Base-by-base conservation (phyloP, 2,888 invertebrate species). In the Temnothorax unifasciatus region DNA sequence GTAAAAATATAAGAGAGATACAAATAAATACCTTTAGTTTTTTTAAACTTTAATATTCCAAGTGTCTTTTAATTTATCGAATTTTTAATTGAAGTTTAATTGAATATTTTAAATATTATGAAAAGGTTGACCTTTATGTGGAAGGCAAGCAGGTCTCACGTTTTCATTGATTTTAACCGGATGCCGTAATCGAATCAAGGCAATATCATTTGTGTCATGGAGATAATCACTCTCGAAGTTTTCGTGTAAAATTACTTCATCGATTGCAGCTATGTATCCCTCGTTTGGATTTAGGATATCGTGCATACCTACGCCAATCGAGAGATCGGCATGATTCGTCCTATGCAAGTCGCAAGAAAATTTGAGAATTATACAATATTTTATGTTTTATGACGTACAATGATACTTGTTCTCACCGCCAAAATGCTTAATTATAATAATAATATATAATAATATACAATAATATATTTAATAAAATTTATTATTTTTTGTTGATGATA, bases 151-250 rank as follows among this genome's bases (percentile, higher is more conserved):
- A 0, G 96, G 96, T n/a, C 93, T 88, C 18, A 96, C 95, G 2
- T 92, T 94, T 0, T 94, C 92, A 63, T 94, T 93, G 86, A 96
- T 96, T n/a, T 74, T 34, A 0, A 96, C 94, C 0, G 95, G 95
- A 11, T 88, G 61, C 47, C 94, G 92, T 2, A 96, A 88, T 61
- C 95, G 96, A 0, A 96, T 95, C 25, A 96, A 93, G 0, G 96
- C 96, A 61, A 96, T 96, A 89, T 96, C 96, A 87, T 96, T 96
- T 76, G 95, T 96, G 83, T 96, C 96, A 85, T 96, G 93, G 0
- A 95, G 93, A 1, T 95, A 94, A 63, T 96, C 95, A 1, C 96
- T 95, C 1, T 95, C 95, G 89, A 96, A 96, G 11, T 87, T 81
- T 50, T 87, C 95, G 87, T 96, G 96, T 61, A 96, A 95, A n/a